Conservation (phyloP, 2,797 vertebrate genomes). For the Chrysocyon brachyurus region DNA sequence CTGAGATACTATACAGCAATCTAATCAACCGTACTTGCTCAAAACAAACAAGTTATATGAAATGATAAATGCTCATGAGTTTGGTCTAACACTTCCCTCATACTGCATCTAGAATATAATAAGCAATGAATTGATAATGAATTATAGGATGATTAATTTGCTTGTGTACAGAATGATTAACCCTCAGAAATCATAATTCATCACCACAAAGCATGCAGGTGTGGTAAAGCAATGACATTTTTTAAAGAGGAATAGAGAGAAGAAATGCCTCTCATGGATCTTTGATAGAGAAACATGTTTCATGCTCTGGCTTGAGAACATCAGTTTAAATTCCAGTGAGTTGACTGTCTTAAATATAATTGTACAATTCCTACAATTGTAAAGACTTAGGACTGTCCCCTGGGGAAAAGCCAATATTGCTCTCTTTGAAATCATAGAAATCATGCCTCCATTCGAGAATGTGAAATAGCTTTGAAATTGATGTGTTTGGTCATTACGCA, state of each 20-base stretch:
- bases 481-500: slow-evolving; percentile 79
- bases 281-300: slow-evolving; percentile 68
- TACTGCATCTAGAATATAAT: not conserved
- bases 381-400: slow-evolving; percentile 36
- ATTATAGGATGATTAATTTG: slow-evolving; percentile 52
- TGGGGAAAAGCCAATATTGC: slow-evolving; percentile 30
- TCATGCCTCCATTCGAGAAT: not conserved
- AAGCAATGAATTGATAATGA: slow-evolving; percentile 57
- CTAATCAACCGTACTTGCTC: not conserved
- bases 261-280: slow-evolving; percentile 63
- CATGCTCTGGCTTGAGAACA: slow-evolving; percentile 63
- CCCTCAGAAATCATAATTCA: slow-evolving; percentile 61
- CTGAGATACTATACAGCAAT: not conserved
- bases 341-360: slow-evolving; percentile 44
- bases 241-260: slow-evolving; percentile 1
- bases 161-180: slow-evolving; percentile 48
- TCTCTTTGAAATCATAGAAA: slow-evolving; percentile 72
- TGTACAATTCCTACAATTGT: slow-evolving; percentile 74
- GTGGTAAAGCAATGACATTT: slow-evolving; percentile 56
- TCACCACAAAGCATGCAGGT: not conserved
- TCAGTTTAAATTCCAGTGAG: slow-evolving; percentile 63
- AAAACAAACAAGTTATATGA: slow-evolving; percentile 1
- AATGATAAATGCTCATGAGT: slow-evolving; percentile 48
- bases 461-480: slow-evolving; percentile 74
- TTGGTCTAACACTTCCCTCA: not conserved